Base-by-base conservation (phyloP, 2,113 vertebrate species). In the Quiscalus mexicanus region DNA sequence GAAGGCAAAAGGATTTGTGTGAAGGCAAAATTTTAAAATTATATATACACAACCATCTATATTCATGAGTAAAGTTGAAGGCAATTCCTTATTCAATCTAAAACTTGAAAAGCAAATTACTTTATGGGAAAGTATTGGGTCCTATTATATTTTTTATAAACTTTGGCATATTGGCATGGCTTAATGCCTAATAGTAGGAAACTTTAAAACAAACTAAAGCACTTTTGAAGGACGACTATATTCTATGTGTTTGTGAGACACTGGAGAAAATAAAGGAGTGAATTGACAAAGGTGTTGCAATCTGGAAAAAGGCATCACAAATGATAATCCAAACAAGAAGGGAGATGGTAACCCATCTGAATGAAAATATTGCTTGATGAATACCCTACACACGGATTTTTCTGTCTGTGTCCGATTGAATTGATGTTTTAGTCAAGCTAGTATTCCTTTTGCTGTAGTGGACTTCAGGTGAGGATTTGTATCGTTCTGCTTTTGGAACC, bases 241-340 rank as follows among this genome's bases (percentile, higher is more conserved):
- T 74, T 52, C 39, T 50, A 2, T 53, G 15, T 52, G 33, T 47
- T 60, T 82, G 23, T 62, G 64, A 90, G 44, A 59, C 55, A 28
- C 30, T 70, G n/a, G 44, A 37, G 59, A 70, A 84, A 93, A 75
- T 47, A 49, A 44, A 63, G n/a, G 28, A 58, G 55, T 39, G 37
- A 37, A 15, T 82, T 64, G 42, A 49, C 23, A 70, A 59, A 62
- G 47, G n/a, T 70, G 15, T 53, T 41, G 16, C 62, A 45, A 9
- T 87, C 67, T 95, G 91, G 83, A 86, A 93, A 97, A 96, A 95
- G 84, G 65, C 90, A 96, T 95, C 39, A 59, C 84, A 91, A 59
- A 47, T 53, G 84, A 39, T 35, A 69, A 69, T 39, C 75, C 79
- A 95, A 95, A 65, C 85, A 95, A 95, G 49, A 81, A 83, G 21